Percentiles rank a stretch among this genome's conserved stretches.
phyloP scores from a whole-genome alignment of 2,797 vertebrate species.

The Sebastes oblongus region DNA sequence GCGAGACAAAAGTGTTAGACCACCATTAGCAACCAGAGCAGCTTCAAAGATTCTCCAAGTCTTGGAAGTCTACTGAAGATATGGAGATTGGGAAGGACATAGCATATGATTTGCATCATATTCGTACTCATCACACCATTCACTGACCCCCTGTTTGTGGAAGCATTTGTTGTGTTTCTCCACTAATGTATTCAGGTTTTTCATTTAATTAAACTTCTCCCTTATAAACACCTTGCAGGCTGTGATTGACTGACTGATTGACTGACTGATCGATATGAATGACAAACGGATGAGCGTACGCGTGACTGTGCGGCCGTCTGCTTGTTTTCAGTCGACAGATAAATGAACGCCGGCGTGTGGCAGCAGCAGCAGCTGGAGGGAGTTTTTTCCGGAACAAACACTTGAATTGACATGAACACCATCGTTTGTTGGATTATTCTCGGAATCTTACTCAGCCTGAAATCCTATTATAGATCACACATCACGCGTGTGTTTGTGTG shows the following conservation, averaged over 20 bases:
- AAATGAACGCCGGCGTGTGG: constrained; percentile 18
- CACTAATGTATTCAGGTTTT: background rate
- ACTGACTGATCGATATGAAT: constrained; percentile 11
- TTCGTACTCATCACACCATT: background rate
- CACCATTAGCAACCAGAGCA: too few species aligned
- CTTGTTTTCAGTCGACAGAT: background rate
- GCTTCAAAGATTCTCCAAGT: too few species aligned
- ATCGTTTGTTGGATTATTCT: constrained; percentile 46
- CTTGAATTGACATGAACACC: constrained; percentile 44
- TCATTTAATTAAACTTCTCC: constrained; percentile 15
- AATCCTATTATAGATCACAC: constrained; percentile 58
- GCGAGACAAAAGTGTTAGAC: too few species aligned
- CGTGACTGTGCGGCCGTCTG: background rate
- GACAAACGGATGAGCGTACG: background rate
- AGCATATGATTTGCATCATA: background rate
- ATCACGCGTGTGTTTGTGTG: background rate
- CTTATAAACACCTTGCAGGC: background rate
- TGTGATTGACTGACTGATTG: constrained; percentile 1
- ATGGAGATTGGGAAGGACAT: background rate
- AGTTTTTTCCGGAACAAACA: constrained; percentile 30
- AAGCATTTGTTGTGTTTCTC: background rate
- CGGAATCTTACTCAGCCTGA: constrained; percentile 53
- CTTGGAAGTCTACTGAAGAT: background rate
- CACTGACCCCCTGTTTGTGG: background rate
- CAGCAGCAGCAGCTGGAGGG: background rate